A percentile compares a stretch with the other conserved stretches of the same genome.
phyloP scores from a whole-genome alignment of 2,797 vertebrate genomes.

The Enteromius treurensis region DNA sequence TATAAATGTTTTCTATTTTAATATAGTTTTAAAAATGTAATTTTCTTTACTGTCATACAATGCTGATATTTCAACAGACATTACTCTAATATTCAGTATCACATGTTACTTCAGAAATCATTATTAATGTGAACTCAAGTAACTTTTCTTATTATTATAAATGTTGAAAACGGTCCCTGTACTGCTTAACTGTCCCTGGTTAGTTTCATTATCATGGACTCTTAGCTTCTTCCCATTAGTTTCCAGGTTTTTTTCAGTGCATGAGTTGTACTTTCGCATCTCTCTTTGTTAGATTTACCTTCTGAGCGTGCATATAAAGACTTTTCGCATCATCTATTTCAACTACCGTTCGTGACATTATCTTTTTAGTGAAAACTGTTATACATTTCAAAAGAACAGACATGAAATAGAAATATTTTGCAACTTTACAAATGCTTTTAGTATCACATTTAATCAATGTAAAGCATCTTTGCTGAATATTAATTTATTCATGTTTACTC shows the following conservation, averaged over 20 bases:
- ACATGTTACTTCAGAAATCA: neutral
- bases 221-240: neutral
- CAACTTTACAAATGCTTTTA: neutral
- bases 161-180: neutral
- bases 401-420: neutral
- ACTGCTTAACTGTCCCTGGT: neutral
- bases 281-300: neutral
- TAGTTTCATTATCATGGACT: neutral
- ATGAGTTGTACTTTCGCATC: too few relatives aligned
- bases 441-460: neutral
- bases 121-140: neutral
- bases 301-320: neutral
- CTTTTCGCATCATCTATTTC: neutral
- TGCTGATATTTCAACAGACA: neutral
- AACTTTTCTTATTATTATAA: neutral
- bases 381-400: neutral
- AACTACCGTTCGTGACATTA: neutral
- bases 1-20: too few relatives aligned
- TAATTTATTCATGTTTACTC: neutral
- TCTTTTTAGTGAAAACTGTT: neutral
- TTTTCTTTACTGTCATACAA: neutral
- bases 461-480: neutral
- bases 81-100: neutral
- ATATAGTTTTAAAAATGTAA: neutral
- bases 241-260: neutral